Evolutionary conservation across 1,140 invertebrate species (phyloP).

Genomic region (Drosophila ambigua): DNA sequence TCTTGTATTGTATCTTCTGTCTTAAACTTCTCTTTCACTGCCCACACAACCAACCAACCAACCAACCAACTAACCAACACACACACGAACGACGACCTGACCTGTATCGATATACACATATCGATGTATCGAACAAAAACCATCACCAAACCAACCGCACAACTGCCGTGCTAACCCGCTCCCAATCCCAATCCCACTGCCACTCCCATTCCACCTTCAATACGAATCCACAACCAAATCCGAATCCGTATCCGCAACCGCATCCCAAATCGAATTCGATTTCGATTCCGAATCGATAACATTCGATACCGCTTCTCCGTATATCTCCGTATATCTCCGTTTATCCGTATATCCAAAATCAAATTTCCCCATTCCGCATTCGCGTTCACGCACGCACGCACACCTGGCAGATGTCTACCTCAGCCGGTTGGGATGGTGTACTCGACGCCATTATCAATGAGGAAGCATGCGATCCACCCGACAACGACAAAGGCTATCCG

Average conservation of each 20-base stretch:
- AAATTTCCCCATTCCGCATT: too few relatives aligned
- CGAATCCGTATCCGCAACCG: not conserved
- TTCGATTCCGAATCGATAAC: constrained; percentile 8
- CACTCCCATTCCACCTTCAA: too few relatives aligned
- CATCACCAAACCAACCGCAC: constrained; percentile 62
- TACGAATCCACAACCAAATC: constrained; percentile 1
- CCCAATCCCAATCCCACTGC: not conserved
- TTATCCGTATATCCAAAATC: too few relatives aligned
- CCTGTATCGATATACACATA: constrained; percentile 42
- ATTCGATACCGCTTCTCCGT: not conserved
- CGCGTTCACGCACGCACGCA: too few relatives aligned
- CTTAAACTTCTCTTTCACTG: constrained; percentile 80
- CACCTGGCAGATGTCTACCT: constrained; percentile 95
- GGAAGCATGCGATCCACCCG: constrained; percentile 94
- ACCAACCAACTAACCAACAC: constrained; percentile 24
- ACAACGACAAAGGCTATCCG: constrained; percentile 93
- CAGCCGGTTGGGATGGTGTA: constrained; percentile 98
- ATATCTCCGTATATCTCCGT: too few relatives aligned
- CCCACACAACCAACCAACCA: constrained; percentile 56
- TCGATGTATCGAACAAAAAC: constrained; percentile 40
- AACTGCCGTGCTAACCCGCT: constrained; percentile 40
- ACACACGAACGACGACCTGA: constrained; percentile 41
- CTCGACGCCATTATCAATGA: constrained; percentile 98
- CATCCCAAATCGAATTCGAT: not conserved
- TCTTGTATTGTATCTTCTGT: constrained; percentile 82